Evolutionary conservation across 1,140 invertebrate genomes (phyloP).

Genomic region (Lordiphosa stackelbergi): DNA sequence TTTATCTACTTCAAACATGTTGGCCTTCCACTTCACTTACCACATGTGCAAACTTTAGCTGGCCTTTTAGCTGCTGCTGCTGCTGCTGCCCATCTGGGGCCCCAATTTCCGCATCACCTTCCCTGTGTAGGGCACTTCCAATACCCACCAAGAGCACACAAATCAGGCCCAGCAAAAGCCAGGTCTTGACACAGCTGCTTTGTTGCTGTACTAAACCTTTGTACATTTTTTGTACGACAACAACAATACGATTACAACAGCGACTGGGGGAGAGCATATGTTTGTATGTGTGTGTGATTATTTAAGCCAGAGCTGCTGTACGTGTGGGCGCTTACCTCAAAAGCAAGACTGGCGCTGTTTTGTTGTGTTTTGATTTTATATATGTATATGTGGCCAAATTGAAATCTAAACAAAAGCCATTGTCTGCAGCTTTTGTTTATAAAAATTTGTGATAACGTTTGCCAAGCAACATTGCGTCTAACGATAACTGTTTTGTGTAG

Average conservation of each 20-base stretch:
- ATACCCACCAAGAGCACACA: conserved; percentile 33
- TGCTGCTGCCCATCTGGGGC: not conserved
- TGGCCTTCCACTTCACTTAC: conserved; percentile 43
- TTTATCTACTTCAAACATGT: conserved; percentile 17
- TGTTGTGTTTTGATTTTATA: conserved; percentile 15
- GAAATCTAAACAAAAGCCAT: conserved; percentile 25
- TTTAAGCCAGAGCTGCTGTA: not conserved
- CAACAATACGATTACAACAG: conserved; percentile 24
- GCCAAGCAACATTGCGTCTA: too few relatives aligned
- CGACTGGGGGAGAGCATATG: conserved; percentile 35
- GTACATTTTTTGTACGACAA: conserved; percentile 34
- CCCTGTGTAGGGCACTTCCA: conserved; percentile 13
- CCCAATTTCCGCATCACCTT: conserved; percentile 2
- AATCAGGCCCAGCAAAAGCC: conserved; percentile 25
- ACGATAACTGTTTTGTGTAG: too few relatives aligned
- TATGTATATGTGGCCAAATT: conserved; percentile 11
- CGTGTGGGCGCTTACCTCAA: conserved; percentile 38
- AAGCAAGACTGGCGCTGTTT: conserved; percentile 23
- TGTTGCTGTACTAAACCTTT: conserved; percentile 9
- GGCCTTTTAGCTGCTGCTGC: conserved; percentile 40
- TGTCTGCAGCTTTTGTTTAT: conserved; percentile 14
- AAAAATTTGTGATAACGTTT: too few relatives aligned
- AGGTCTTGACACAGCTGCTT: conserved; percentile 18
- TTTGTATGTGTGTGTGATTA: conserved; percentile 16
- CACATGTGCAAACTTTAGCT: conserved; percentile 73